Evolutionary conservation across 1,140 invertebrate genomes (phyloP).

Genomic region (Tetragonula clypearis): DNA sequence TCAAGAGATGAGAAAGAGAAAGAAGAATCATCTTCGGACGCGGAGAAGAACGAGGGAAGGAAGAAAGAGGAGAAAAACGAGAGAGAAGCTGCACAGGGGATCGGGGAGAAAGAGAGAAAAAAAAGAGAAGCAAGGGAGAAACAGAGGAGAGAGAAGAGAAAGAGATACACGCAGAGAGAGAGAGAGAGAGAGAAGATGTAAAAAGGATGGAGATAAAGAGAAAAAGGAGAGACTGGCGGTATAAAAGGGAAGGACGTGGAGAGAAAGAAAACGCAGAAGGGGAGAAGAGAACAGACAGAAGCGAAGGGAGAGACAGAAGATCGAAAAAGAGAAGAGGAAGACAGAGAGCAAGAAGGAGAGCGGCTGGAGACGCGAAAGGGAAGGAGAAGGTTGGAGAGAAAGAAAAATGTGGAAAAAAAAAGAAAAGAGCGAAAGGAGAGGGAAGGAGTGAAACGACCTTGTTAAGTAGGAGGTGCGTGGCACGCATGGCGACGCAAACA

Average conservation of each 20-base stretch:
- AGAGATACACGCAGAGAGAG: neutral
- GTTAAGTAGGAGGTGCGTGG: slow-evolving; percentile 79
- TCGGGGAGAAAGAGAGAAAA: neutral
- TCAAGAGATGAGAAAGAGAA: slow-evolving; percentile 19
- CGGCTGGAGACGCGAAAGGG: neutral
- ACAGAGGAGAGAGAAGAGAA: slow-evolving; percentile 31
- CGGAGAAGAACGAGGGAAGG: no score
- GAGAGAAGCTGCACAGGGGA: neutral
- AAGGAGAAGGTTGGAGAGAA: neutral
- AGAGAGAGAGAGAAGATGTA: neutral
- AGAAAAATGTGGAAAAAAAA: neutral
- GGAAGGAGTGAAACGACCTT: slow-evolving; percentile 50
- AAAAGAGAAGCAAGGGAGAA: neutral
- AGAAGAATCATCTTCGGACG: neutral
- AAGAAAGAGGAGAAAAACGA: slow-evolving; percentile 32
- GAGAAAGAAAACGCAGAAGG: neutral
- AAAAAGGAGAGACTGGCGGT: no score
- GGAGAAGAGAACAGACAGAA: neutral
- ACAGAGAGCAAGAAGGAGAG: slow-evolving; percentile 22
- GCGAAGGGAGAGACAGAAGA: neutral
- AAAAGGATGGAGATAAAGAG: no score
- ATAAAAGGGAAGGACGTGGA: neutral
- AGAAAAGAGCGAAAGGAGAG: slow-evolving; percentile 32
- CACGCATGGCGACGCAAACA: slow-evolving; percentile 80
- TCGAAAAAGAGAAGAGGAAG: neutral